Conservation (phyloP, 2,888 invertebrate species). For the Rutpela maculata region DNA sequence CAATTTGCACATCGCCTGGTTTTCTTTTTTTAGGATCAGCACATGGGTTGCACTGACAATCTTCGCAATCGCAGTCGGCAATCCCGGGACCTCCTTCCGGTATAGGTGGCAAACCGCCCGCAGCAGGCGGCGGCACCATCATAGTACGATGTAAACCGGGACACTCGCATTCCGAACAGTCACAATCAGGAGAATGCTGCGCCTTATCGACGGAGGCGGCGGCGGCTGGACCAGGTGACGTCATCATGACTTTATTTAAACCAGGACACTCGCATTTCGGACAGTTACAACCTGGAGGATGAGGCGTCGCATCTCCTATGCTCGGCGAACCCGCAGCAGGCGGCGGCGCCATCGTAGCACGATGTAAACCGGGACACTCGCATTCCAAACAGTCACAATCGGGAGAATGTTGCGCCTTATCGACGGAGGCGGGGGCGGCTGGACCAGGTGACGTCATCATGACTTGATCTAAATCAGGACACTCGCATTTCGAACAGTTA, state of each 20-base stretch:
- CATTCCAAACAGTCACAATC: neutral
- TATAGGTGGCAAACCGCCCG: neutral
- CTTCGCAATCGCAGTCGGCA: constrained; percentile 17
- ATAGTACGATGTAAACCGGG: neutral
- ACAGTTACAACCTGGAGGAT: constrained; percentile 6
- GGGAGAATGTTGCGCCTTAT: neutral
- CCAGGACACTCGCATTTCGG: neutral
- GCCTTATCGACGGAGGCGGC: neutral
- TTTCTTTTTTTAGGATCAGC: constrained; percentile 38
- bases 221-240: neutral
- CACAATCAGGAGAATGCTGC: neutral
- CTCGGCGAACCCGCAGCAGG: neutral
- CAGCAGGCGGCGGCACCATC: neutral
- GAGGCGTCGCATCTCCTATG: neutral
- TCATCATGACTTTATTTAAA: neutral
- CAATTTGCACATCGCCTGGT: neutral
- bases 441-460: neutral
- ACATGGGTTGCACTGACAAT: constrained; percentile 41
- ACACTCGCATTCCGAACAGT: neutral
- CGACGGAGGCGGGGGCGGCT: neutral
- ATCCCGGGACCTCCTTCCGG: neutral
- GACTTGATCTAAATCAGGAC: neutral
- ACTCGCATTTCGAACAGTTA: neutral
- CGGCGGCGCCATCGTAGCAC: neutral
- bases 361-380: neutral